phyloP scores from a whole-genome alignment of 2,113 vertebrate species.

The Muntiacus muntjak region DNA sequence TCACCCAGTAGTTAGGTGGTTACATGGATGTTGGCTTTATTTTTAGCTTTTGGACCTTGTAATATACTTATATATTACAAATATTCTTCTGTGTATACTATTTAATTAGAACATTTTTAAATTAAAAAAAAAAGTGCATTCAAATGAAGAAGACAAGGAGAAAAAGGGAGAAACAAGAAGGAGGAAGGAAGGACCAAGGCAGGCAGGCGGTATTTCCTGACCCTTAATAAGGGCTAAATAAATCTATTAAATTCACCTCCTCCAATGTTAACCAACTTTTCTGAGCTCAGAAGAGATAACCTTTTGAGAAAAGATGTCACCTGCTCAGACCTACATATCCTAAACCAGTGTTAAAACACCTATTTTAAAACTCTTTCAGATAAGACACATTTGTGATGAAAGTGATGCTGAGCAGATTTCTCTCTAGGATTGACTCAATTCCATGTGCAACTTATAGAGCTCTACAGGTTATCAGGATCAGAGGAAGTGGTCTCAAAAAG shows the following conservation, averaged over 20 bases:
- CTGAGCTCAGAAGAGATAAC: slow-evolving; percentile 55
- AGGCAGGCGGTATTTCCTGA: slow-evolving; percentile 9
- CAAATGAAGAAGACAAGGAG: not conserved
- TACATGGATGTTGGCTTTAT: not conserved
- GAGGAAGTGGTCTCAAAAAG: not conserved
- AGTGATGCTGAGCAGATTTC: slow-evolving; percentile 27
- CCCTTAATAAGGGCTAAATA: slow-evolving; percentile 58
- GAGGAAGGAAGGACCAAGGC: not conserved
- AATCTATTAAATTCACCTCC: slow-evolving; percentile 62
- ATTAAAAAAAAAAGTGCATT: not conserved
- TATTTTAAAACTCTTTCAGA: slow-evolving; percentile 54
- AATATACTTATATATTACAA: not conserved
- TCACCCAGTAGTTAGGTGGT: not conserved
- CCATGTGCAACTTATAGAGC: slow-evolving; percentile 6
- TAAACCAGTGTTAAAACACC: slow-evolving; percentile 54
- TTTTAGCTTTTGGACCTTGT: not conserved
- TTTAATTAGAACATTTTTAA: not conserved
- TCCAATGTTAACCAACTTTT: slow-evolving; percentile 46
- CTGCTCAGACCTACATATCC: slow-evolving; percentile 36
- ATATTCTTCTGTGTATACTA: not conserved
- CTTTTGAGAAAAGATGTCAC: slow-evolving; percentile 61
- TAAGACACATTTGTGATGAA: slow-evolving; percentile 56
- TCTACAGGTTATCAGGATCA: not conserved
- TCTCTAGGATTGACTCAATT: not conserved
- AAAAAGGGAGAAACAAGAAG: slow-evolving; percentile 39